Base-by-base conservation (phyloP, 2,888 invertebrate genomes). In the Nymphalis urticae region DNA sequence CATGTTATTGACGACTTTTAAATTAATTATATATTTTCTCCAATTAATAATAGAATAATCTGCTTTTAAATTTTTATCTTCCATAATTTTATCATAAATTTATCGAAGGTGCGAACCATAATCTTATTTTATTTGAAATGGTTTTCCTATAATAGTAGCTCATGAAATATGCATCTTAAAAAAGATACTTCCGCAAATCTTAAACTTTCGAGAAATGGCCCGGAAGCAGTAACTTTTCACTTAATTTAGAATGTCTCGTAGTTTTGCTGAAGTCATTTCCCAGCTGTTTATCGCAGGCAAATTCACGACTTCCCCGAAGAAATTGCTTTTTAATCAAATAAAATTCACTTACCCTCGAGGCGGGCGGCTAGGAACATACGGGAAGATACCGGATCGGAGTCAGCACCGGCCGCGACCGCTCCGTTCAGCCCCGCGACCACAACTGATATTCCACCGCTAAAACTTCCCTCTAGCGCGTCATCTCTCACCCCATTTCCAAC, bases 271-370 rank as follows among this genome's bases (percentile, higher is more conserved):
- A 74, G 70, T 69, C 76, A 81, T 81, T 79, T 77, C 72, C 74
- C 68, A 72, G 74, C 72, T 73, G 73, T 72, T 76, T 75, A 76
- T 78, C 71, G 77, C 78, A 79, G 77, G 77, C 77, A 75, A 80
- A 78, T 81, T 77, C 80, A 71, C 77, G 78, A 85, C 81, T 85
- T 83, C 82, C 83, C 83, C 76, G 80, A 79, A 86, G 85, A 90
- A 88, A 92, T 92, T 92, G 90, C 89, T 90, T 92, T 90, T 90
- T 91, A 92, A 92, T 91, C 86, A 83, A 90, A 91, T 92, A 81
- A 90, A 89, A 84, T 85, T 86, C 82, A 89, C 92, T 92, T 90
- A 90, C 93, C 91, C 82, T 83, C 82, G 80, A 85, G 86, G 89
- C 87, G 82, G 85, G 76, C 66, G 78, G 80, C 70, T 60, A 56